Evolutionary conservation across 2,113 vertebrate species (phyloP).

Genomic region (Scopus umbretta): DNA sequence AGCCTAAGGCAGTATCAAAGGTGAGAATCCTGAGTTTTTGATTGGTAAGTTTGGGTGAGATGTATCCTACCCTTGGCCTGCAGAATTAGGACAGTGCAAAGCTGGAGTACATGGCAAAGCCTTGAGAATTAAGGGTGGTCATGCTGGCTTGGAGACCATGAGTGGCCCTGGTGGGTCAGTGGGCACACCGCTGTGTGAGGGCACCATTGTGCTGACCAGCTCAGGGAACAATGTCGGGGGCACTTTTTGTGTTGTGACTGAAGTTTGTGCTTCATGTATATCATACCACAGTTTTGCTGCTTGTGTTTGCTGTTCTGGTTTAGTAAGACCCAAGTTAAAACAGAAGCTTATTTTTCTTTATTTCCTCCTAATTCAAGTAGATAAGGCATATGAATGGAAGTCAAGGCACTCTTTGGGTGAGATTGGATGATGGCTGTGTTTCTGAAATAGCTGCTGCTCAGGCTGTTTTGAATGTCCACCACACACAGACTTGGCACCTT

Average conservation of each 20-base stretch:
- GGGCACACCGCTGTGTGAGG: not conserved
- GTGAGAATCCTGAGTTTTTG: not conserved
- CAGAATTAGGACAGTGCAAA: not conserved
- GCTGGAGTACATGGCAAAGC: not conserved
- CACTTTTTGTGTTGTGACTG: not conserved
- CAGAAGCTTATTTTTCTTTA: not conserved
- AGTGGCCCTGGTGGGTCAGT: too few relatives aligned
- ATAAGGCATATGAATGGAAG: not conserved
- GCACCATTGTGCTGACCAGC: not conserved
- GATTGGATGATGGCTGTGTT: not conserved
- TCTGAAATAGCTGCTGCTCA: not conserved
- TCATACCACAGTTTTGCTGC: not conserved
- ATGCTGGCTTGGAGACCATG: not conserved
- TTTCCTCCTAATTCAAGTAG: not conserved
- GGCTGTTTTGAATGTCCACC: not conserved
- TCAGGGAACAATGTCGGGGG: fast-evolving
- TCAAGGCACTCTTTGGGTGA: not conserved
- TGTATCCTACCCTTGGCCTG: not conserved
- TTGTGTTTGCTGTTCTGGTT: not conserved
- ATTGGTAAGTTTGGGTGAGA: not conserved
- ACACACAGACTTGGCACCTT: not conserved
- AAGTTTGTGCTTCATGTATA: not conserved
- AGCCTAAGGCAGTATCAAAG: not conserved
- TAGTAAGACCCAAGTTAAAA: not conserved
- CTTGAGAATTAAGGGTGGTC: not conserved